phyloP scores from a whole-genome alignment of 2,888 invertebrate genomes.

The Saturnia pavonia region DNA sequence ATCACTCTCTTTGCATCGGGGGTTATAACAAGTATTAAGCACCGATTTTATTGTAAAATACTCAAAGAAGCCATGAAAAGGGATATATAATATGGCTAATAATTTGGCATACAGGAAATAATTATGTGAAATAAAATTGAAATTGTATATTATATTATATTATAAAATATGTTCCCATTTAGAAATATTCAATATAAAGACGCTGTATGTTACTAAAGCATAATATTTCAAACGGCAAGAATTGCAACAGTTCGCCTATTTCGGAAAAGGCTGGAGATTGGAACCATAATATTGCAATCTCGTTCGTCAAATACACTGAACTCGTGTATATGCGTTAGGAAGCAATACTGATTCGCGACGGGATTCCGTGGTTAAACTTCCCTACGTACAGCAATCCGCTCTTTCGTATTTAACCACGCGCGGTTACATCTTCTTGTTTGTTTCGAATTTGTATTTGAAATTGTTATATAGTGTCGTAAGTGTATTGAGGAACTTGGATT shows the following conservation, averaged over 20 bases:
- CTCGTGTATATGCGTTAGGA: slow-evolving; percentile 56
- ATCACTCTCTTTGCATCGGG: too few relatives aligned
- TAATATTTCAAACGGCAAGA: slow-evolving; percentile 63
- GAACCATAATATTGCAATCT: slow-evolving; percentile 77
- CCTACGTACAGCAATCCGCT: slow-evolving; percentile 67
- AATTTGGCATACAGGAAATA: background rate
- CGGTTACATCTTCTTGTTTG: slow-evolving; percentile 54
- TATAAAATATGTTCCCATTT: background rate
- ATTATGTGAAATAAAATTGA: background rate
- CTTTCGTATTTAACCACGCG: slow-evolving; percentile 71
- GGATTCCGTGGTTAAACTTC: slow-evolving; percentile 67
- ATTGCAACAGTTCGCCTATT: slow-evolving; percentile 50
- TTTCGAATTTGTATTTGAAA: slow-evolving; percentile 19
- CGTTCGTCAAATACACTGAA: slow-evolving; percentile 63
- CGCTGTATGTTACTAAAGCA: slow-evolving; percentile 49
- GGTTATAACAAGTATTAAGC: background rate
- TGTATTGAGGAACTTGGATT: slow-evolving; percentile 23
- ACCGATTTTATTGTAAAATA: background rate
- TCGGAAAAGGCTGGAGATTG: slow-evolving; percentile 61
- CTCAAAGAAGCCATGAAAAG: background rate
- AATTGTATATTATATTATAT: background rate
- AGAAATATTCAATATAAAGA: slow-evolving; percentile 37
- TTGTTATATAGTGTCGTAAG: slow-evolving; percentile 19
- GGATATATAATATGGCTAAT: too few relatives aligned
- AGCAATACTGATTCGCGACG: slow-evolving; percentile 62